phyloP scores from a whole-genome alignment of 2,888 invertebrate genomes.

The Tenthredo mesomela region DNA sequence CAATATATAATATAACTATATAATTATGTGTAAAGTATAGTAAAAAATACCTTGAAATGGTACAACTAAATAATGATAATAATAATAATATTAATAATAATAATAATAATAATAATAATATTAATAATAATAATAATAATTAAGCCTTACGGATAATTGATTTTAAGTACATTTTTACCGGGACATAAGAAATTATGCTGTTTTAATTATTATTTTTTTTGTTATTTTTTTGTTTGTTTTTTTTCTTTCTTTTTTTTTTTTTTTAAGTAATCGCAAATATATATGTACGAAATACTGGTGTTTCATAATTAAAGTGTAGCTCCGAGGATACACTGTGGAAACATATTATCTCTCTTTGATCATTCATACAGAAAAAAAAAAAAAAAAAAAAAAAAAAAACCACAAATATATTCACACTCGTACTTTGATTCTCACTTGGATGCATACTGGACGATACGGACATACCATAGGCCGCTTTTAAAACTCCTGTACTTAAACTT shows the following conservation, averaged over 20 bases:
- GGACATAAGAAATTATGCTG: slow-evolving; percentile 71
- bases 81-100: slow-evolving; percentile 32
- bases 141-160: slow-evolving; percentile 51
- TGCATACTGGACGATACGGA: slow-evolving; percentile 66
- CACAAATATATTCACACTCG: slow-evolving; percentile 70
- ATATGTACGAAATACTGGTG: slow-evolving; percentile 75
- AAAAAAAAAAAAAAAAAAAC: slow-evolving; percentile 57
- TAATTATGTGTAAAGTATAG: slow-evolving; percentile 53
- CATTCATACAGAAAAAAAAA: slow-evolving; percentile 54
- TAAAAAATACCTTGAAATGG: slow-evolving; percentile 56
- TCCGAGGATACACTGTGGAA: slow-evolving; percentile 47
- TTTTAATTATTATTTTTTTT: slow-evolving; percentile 30
- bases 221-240: background rate
- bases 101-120: slow-evolving; percentile 34
- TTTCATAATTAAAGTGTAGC: slow-evolving; percentile 56
- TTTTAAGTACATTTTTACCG: slow-evolving; percentile 76
- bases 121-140: slow-evolving; percentile 48
- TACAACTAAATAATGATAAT: slow-evolving; percentile 45
- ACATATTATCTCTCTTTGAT: slow-evolving; percentile 52
- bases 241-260: background rate
- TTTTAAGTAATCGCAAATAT: slow-evolving; percentile 69
- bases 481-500: slow-evolving; percentile 69
- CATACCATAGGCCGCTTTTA: slow-evolving; percentile 68
- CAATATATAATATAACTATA: slow-evolving; percentile 50
- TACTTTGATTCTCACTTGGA: slow-evolving; percentile 63